These are phyloP conservation scores for Metacarcinus magister DNA, from an alignment of 2,888 invertebrate genomes.

Conservation along the genomic window DNA sequence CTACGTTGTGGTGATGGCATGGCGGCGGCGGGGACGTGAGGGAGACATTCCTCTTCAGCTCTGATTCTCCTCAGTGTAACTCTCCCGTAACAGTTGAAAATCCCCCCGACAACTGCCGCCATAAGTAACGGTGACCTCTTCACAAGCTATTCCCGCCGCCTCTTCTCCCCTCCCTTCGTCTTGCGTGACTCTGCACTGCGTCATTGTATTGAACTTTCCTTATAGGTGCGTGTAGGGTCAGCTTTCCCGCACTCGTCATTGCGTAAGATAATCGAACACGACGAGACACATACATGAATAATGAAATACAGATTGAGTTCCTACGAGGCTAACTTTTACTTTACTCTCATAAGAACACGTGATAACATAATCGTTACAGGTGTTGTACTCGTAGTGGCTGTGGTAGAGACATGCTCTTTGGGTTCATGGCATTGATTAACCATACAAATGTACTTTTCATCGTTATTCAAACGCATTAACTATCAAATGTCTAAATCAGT, in stretches of 20 bases:
- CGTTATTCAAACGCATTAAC: not conserved
- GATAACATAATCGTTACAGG: not conserved
- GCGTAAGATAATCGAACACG: not conserved
- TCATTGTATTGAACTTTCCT: not conserved
- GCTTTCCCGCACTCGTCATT: not conserved
- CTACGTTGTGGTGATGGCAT: not conserved
- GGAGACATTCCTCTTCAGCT: slow-evolving; percentile 15
- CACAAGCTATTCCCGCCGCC: not conserved
- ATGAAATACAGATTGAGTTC: not conserved
- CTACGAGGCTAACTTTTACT: not conserved
- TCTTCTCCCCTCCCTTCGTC: not conserved
- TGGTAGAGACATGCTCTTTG: not conserved
- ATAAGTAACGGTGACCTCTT: not conserved
- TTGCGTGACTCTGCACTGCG: not conserved
- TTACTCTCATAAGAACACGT: not conserved
- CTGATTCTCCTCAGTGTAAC: not conserved
- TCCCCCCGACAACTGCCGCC: not conserved
- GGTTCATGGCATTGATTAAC: not conserved
- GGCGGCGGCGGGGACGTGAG: slow-evolving; percentile 31
- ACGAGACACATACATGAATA: not conserved
- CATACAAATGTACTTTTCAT: not conserved
- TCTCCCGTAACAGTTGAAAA: not conserved
- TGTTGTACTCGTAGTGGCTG: not conserved
- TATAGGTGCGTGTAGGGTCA: not conserved
- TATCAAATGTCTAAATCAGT: not conserved